Conservation (phyloP, 1,140 invertebrate genomes). For the Drosophila saltans region DNA sequence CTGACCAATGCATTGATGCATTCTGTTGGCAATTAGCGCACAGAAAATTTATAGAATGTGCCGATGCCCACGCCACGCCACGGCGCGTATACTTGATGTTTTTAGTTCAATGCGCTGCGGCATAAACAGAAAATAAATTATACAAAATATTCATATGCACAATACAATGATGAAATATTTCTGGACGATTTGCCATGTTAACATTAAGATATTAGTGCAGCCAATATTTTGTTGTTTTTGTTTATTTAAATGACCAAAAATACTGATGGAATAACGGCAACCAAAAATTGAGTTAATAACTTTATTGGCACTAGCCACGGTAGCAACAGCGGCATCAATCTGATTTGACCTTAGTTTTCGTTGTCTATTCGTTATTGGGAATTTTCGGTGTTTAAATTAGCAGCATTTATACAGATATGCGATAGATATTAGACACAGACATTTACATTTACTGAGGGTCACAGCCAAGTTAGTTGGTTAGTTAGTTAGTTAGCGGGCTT, state of each 20-base stretch:
- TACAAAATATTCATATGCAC: conserved; percentile 19
- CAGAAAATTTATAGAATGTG: conserved; percentile 42
- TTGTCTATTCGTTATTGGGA: conserved; percentile 42
- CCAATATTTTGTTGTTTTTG: conserved; percentile 33
- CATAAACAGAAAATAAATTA: conserved; percentile 17
- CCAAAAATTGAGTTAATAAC: conserved; percentile 73
- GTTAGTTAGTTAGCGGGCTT: conserved; percentile 10
- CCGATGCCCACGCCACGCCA: conserved; percentile 57
- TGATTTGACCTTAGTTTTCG: conserved; percentile 24
- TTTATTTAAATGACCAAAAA: conserved; percentile 74
- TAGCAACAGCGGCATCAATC: background rate
- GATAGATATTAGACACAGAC: conserved; percentile 22
- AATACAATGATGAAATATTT: conserved; percentile 45
- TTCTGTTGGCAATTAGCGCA: conserved; percentile 26
- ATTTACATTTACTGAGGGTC: conserved; percentile 61
- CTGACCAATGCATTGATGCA: conserved; percentile 7
- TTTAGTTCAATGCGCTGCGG: conserved; percentile 28
- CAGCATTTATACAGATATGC: conserved; percentile 44
- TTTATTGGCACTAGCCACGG: conserved; percentile 35
- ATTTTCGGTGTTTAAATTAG: conserved; percentile 69
- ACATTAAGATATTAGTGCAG: conserved; percentile 37
- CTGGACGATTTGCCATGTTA: conserved; percentile 47
- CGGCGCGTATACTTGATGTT: conserved; percentile 57
- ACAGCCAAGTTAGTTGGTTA: conserved; percentile 13
- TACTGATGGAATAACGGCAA: conserved; percentile 61